These are phyloP conservation scores for Drosophila siamana DNA, from an alignment of 2,888 invertebrate genomes.

Conservation along the genomic window DNA sequence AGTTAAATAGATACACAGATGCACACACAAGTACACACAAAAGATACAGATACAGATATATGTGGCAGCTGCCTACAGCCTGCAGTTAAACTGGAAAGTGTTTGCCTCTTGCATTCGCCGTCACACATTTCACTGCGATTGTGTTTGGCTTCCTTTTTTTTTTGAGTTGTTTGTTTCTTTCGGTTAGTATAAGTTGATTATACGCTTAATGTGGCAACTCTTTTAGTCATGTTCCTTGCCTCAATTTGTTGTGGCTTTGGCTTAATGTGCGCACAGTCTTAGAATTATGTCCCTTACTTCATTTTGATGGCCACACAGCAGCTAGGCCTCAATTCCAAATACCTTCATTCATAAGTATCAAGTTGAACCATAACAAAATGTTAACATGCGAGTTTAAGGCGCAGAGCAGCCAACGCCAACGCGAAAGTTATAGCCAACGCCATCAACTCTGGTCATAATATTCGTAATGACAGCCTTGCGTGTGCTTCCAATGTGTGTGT, in stretches of 20 bases:
- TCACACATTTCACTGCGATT: slow-evolving; percentile 18
- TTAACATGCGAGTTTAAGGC: slow-evolving; percentile 29
- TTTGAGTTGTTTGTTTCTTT: background rate
- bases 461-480: slow-evolving; percentile 74
- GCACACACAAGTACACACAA: slow-evolving; percentile 15
- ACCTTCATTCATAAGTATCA: slow-evolving; percentile 55
- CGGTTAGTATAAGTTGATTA: slow-evolving; percentile 24
- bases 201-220: slow-evolving; percentile 17
- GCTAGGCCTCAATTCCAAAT: slow-evolving; percentile 3
- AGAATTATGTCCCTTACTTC: slow-evolving; percentile 16
- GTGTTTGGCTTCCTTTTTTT: slow-evolving; percentile 5
- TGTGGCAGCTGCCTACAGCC: slow-evolving; percentile 53
- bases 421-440: slow-evolving; percentile 65
- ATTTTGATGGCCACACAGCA: slow-evolving; percentile 23
- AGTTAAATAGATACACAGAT: slow-evolving; percentile 53
- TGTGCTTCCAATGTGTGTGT: slow-evolving; percentile 43
- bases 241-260: slow-evolving; percentile 24
- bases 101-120: slow-evolving; percentile 39
- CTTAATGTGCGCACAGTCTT: slow-evolving; percentile 3
- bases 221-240: slow-evolving; percentile 10
- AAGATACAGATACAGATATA: slow-evolving; percentile 12
- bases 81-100: slow-evolving; percentile 75
- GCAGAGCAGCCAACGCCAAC: slow-evolving; percentile 3
- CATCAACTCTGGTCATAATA: slow-evolving; percentile 55
- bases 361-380: slow-evolving; percentile 19